These are phyloP conservation scores for Diaphora mendica DNA, from an alignment of 2,888 invertebrate genomes.

Conservation along the genomic window DNA sequence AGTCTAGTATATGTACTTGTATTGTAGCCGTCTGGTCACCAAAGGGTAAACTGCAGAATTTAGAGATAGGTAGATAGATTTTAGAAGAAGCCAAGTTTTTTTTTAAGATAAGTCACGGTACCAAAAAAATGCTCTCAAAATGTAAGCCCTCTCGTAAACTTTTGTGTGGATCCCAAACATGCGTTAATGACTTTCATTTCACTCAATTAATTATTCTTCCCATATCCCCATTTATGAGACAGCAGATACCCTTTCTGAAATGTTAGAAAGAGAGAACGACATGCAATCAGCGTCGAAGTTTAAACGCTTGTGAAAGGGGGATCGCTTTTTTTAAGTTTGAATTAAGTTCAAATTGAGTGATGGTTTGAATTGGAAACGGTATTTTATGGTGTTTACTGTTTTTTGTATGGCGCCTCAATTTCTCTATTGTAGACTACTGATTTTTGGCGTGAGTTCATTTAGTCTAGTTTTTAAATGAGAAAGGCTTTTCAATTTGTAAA, in stretches of 20 bases:
- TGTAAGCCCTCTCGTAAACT: constrained; percentile 43
- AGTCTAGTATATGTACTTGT: too few relatives aligned
- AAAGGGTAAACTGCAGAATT: too few relatives aligned
- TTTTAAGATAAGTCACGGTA: too few relatives aligned
- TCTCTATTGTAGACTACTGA: neutral
- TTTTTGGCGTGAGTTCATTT: neutral
- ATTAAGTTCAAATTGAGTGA: constrained; percentile 57
- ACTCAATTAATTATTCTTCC: constrained; percentile 55
- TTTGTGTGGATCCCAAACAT: constrained; percentile 44
- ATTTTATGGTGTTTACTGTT: constrained; percentile 25
- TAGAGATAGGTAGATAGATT: too few relatives aligned
- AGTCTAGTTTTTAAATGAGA: too few relatives aligned
- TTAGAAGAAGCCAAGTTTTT: too few relatives aligned
- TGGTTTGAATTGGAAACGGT: constrained; percentile 55
- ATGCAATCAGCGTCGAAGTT: constrained; percentile 55
- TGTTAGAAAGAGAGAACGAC: constrained; percentile 42
- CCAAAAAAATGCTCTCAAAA: constrained; percentile 17
- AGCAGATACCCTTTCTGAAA: neutral
- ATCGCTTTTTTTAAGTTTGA: constrained; percentile 50
- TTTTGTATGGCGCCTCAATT: constrained; percentile 16
- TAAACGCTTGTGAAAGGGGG: constrained; percentile 46
- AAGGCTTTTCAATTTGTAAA: too few relatives aligned
- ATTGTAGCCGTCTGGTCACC: too few relatives aligned
- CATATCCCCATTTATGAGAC: constrained; percentile 1
- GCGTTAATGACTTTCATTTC: constrained; percentile 57